A percentile compares a stretch with the other conserved stretches of the same genome.
These are phyloP conservation scores for Chromis chromis DNA, from an alignment of 2,797 vertebrate species.

Conservation along the genomic window DNA sequence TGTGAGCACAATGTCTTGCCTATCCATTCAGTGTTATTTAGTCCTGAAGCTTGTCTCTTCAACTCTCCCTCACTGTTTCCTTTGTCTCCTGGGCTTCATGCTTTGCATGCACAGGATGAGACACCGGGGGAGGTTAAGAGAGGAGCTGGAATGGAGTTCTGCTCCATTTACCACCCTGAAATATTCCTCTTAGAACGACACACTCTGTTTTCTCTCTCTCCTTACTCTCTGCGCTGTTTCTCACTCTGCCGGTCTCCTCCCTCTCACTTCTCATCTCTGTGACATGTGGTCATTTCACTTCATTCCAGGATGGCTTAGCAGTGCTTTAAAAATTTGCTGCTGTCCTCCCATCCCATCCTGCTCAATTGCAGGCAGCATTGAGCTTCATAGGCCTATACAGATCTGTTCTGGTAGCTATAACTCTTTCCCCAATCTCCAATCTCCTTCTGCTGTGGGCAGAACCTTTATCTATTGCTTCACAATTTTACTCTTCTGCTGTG, in stretches of 20 bases:
- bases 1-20: slow-evolving; percentile 44
- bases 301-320: slow-evolving; percentile 74
- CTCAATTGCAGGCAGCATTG: slow-evolving; percentile 64
- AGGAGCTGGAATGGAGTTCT: slow-evolving; percentile 83
- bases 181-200: slow-evolving; percentile 82
- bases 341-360: slow-evolving; percentile 69
- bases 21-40: slow-evolving; percentile 59
- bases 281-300: slow-evolving; percentile 80
- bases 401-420: slow-evolving; percentile 53
- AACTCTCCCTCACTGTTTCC: slow-evolving; percentile 56
- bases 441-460: slow-evolving; percentile 50
- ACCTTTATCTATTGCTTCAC: slow-evolving; percentile 45
- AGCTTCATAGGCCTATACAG: slow-evolving; percentile 53
- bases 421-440: slow-evolving; percentile 57
- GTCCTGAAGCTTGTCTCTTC: slow-evolving; percentile 58
- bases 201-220: slow-evolving; percentile 76
- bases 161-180: slow-evolving; percentile 84
- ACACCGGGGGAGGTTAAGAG: slow-evolving; percentile 80
- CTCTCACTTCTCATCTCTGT: slow-evolving; percentile 74
- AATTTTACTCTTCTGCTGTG: slow-evolving; percentile 35
- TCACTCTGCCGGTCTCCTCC: slow-evolving; percentile 56
- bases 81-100: slow-evolving; percentile 77
- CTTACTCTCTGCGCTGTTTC: slow-evolving; percentile 56
- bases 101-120: slow-evolving; percentile 82
- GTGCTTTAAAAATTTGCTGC: slow-evolving; percentile 74